Evolutionary conservation across 2,888 invertebrate genomes (phyloP).

Genomic region (Drosophila atripex): DNA sequence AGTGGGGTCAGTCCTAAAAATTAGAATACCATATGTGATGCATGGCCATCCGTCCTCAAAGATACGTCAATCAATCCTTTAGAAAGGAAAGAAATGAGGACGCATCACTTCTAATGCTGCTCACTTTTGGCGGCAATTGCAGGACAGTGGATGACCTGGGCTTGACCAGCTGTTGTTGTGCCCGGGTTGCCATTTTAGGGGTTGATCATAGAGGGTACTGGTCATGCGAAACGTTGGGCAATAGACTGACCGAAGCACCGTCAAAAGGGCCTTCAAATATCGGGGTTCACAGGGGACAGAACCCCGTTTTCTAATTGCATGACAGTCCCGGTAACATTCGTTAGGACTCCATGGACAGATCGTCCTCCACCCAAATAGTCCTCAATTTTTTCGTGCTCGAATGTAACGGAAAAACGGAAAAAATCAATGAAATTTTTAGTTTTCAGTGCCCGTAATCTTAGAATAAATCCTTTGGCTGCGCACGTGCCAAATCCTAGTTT

Average conservation of each 20-base stretch:
- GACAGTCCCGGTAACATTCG: neutral
- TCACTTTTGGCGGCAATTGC: conserved; percentile 73
- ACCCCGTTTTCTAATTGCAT: conserved; percentile 7
- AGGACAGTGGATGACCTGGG: conserved; percentile 53
- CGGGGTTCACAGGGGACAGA: conserved; percentile 10
- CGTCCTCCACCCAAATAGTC: neutral
- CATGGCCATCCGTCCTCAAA: conserved; percentile 23
- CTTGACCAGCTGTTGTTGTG: conserved; percentile 64
- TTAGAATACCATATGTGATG: neutral
- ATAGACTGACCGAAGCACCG: conserved; percentile 33
- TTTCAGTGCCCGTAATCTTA: conserved; percentile 19
- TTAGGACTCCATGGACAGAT: neutral
- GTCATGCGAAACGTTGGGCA: conserved; percentile 53
- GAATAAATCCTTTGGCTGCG: conserved; percentile 70
- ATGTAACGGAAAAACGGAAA: conserved; percentile 56
- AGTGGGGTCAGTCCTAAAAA: neutral
- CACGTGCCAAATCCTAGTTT: conserved; percentile 65
- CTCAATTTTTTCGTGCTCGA: conserved; percentile 11
- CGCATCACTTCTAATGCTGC: conserved; percentile 49
- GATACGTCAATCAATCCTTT: conserved; percentile 52
- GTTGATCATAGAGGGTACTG: conserved; percentile 67
- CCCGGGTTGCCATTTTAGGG: conserved; percentile 56
- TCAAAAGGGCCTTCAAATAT: conserved; percentile 36
- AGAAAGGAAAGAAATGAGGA: conserved; percentile 23
- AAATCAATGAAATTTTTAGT: conserved; percentile 56